These are phyloP conservation scores for Acomys russatus DNA, from an alignment of 2,797 vertebrate genomes.

Conservation along the genomic window DNA sequence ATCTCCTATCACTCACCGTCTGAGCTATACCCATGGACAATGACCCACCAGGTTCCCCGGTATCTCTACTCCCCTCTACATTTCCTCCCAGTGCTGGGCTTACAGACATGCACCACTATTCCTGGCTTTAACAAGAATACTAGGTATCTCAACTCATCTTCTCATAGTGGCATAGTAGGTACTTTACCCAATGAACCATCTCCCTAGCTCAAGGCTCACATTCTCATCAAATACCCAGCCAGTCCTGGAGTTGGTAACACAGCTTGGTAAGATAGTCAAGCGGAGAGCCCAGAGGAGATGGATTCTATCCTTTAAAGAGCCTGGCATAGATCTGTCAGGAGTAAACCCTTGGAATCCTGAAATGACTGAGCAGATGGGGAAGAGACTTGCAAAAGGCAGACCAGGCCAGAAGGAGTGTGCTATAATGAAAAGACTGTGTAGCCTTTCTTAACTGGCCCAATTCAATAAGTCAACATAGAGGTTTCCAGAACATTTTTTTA, in stretches of 20 bases:
- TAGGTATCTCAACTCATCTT: neutral
- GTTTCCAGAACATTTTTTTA: neutral
- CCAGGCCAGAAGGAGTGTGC: neutral
- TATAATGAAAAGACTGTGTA: neutral
- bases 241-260: neutral
- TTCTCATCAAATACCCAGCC: slow-evolving; percentile 37
- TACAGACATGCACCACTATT: neutral
- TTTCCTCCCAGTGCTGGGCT: neutral
- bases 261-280: neutral
- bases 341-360: neutral
- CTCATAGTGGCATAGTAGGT: neutral
- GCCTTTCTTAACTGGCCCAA: neutral
- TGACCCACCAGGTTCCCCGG: neutral
- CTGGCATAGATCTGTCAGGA: neutral
- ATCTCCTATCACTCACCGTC: neutral
- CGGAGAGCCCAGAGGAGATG: neutral
- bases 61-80: neutral
- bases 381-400: neutral
- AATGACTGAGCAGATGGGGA: neutral
- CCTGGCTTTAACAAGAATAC: neutral
- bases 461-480: neutral
- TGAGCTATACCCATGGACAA: neutral
- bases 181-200: neutral
- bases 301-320: neutral
- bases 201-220: neutral